Base-by-base conservation (phyloP, 2,888 invertebrate genomes). In the Drosophila colorata region DNA sequence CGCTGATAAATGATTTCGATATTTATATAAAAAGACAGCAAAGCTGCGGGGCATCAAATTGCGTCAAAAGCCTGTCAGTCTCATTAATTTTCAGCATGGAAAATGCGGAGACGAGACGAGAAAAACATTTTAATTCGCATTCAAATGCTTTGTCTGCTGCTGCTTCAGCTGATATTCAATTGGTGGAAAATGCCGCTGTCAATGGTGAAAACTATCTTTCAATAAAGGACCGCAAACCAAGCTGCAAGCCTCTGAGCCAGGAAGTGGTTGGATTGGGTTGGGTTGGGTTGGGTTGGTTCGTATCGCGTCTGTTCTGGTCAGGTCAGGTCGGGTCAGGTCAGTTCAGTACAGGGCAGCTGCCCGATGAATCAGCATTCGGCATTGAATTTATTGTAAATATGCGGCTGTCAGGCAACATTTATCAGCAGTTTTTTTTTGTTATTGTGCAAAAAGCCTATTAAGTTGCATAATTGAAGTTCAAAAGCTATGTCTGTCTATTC, bases 41-140 rank as follows among this genome's bases (percentile, higher is more conserved):
- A 68, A 78, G 89, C 87, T 81, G 67, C 86, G 85, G 81, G 85
- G 85, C 79, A 84, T 79, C 70, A 80, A 88, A 88, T 83, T 79
- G 87, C 84, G 87, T 88, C 88, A 85, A 86, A 82, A 76, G 90
- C 72, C 78, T 83, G 84, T 74, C 90, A 82, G 87, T 70, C 90
- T 89, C 84, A 89, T 85, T 85, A 89, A 85, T 85, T 88, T 81
- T 44, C 68, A 69, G 68, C 68, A 60, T 67, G 58, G 58, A 63
- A 67, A 71, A 52, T 47, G 66, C 46, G 51, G 55, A 80, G 43
- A 63, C 23, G 53, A 43, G 35, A 47, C 40, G 37, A 43, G 63
- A 63, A 79, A 68, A 69, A 59, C 43, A 69, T 78, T 80, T 78
- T 78, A 66, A 78, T 78, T 61, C 74, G 60, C 81, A 88, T 88